Evolutionary conservation across 2,113 vertebrate species (phyloP), one percentile per base, ranked within the genome.

Genomic region (Rallus limicola): DNA sequence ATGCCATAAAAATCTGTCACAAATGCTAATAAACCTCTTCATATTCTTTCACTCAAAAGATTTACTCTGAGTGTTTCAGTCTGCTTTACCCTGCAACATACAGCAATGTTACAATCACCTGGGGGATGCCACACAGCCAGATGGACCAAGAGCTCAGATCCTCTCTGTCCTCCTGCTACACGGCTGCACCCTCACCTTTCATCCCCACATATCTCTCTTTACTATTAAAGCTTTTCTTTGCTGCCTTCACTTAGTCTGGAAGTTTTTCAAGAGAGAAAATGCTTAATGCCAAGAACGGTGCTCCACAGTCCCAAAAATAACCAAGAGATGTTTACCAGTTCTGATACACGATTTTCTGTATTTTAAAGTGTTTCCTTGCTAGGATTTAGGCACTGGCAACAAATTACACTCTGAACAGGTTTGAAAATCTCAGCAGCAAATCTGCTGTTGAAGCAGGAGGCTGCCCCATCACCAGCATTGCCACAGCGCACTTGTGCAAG

Each of bases 61-160:
- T 53, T 82, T 44, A 58, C 20, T 85, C 55, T 2, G 1, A 13
- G 23, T 16, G 48, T 88, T 88, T 82, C 75, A 90, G 16, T 25
- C 40, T 88, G 26, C 21, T 90, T 90, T 52, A 86, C 23, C 38
- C 36, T 55, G 34, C 29, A 72, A 44, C 7, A n/a, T 10, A 15
- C 12, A 48, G 69, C 65, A 65, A 38, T 5, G 6, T 53, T 65
- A 60, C n/a, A 65, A 46, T 72, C 63, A 80, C 9, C 36, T 15
- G 15, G 11, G 28, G 0, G 1, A 75, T 2, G 2, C 26, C 33
- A 52, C 0, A 0, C 31, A 62, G 46, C 5, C 60, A 46, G 80
- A 17, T 0, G 1, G 52, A 79, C 5, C 1, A 18, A 33, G 58
- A 25, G 5, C 63, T 83, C 63, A 65, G 34, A 23, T 86, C 11